phyloP scores from a whole-genome alignment of 2,113 vertebrate genomes.

The Dinomys branickii region DNA sequence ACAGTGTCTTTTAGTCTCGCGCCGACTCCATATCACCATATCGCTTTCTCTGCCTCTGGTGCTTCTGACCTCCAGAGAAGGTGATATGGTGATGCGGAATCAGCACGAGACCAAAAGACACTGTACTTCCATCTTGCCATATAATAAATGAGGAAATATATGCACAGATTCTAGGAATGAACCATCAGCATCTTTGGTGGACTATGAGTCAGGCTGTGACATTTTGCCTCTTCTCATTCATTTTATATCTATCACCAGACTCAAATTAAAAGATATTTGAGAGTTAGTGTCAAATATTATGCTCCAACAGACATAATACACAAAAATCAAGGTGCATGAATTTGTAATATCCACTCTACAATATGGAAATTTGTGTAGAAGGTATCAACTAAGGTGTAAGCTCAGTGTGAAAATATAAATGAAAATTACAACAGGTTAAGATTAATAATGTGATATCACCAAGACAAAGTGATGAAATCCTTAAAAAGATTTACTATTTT shows the following conservation, averaged over 20 bases:
- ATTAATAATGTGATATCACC: not conserved
- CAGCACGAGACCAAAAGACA: too few species aligned
- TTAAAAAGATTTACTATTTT: not conserved
- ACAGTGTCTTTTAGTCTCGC: not conserved
- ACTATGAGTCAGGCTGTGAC: not conserved
- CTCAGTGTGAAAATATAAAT: not conserved
- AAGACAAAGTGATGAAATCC: not conserved
- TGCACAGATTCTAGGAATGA: not conserved
- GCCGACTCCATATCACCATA: too few species aligned
- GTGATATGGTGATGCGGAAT: too few species aligned
- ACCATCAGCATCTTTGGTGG: rapidly evolving
- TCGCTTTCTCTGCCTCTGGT: not conserved
- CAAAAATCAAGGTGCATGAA: not conserved
- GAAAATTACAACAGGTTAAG: not conserved
- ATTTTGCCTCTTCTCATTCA: not conserved
- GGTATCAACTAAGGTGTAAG: not conserved
- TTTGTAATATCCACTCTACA: not conserved
- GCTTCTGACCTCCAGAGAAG: too few species aligned
- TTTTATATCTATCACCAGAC: not conserved
- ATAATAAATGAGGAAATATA: not conserved
- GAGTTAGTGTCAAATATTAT: not conserved
- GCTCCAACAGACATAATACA: not conserved
- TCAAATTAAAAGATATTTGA: not conserved
- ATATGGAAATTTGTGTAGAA: not conserved
- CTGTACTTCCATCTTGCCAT: not conserved